phyloP scores from a whole-genome alignment of 2,888 invertebrate genomes.

The Margaritifera margaritifera region DNA sequence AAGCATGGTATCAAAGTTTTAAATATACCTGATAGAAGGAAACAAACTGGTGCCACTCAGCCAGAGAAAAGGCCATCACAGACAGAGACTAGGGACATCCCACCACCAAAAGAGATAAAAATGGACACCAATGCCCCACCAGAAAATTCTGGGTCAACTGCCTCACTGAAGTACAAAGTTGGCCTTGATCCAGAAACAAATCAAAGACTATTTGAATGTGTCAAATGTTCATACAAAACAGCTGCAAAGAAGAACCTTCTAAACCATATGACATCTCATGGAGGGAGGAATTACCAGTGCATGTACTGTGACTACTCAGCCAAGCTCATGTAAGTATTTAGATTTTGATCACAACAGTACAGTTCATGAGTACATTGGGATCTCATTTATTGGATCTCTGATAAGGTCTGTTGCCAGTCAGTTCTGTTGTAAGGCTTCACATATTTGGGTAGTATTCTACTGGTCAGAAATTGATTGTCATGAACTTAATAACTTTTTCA shows the following conservation, averaged over 20 bases:
- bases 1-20: not conserved
- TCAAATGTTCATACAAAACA: slow-evolving; percentile 24
- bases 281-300: slow-evolving; percentile 31
- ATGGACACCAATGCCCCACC: not conserved
- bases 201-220: slow-evolving; percentile 21
- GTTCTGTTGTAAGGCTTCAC: not conserved
- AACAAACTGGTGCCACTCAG: too few relatives aligned
- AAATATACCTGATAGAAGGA: too few relatives aligned
- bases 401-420: too few relatives aligned
- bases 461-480: too few relatives aligned
- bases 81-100: not conserved
- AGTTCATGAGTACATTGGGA: too few relatives aligned
- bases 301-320: slow-evolving; percentile 31
- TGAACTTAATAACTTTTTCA: too few relatives aligned
- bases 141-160: not conserved
- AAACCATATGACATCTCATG: slow-evolving; percentile 17
- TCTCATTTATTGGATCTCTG: too few relatives aligned
- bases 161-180: slow-evolving; percentile 27
- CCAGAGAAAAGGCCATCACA: not conserved
- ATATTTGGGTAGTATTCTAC: too few relatives aligned
- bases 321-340: slow-evolving; percentile 15
- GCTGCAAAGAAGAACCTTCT: slow-evolving; percentile 15
- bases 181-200: slow-evolving; percentile 14
- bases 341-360: not conserved
- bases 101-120: not conserved